phyloP scores from a whole-genome alignment of 2,113 vertebrate species.

The Anser brachyrhynchus region DNA sequence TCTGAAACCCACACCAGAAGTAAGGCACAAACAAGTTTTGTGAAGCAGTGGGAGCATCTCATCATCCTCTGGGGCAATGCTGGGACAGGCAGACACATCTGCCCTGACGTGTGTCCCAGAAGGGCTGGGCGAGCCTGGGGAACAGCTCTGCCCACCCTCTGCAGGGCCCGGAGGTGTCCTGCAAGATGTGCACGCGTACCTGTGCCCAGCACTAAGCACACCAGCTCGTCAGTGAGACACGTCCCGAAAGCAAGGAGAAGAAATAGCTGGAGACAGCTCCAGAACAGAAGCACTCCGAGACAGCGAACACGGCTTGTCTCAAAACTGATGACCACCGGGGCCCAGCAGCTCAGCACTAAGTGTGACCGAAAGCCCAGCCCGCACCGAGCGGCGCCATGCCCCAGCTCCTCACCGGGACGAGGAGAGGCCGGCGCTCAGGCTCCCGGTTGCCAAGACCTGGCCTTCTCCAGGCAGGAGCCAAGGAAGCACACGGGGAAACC shows the following conservation, averaged over 20 bases:
- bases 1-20: neutral
- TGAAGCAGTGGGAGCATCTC: neutral
- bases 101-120: neutral
- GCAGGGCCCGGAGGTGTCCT: neutral
- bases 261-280: neutral
- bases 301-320: neutral
- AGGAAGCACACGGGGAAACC: neutral
- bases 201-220: neutral
- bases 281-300: neutral
- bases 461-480: neutral
- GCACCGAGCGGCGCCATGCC: neutral
- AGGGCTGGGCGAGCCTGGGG: neutral
- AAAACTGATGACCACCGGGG: neutral
- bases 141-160: neutral
- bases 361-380: neutral
- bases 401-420: neutral
- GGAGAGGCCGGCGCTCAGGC: neutral
- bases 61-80: accelerated
- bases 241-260: neutral
- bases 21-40: neutral
- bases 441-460: neutral
- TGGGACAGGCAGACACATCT: neutral
- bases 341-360: neutral
- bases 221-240: neutral
- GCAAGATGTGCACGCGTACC: neutral